These are phyloP conservation scores for Loxodonta africana DNA, from an alignment of 2,113 vertebrate species.

Conservation along the genomic window DNA sequence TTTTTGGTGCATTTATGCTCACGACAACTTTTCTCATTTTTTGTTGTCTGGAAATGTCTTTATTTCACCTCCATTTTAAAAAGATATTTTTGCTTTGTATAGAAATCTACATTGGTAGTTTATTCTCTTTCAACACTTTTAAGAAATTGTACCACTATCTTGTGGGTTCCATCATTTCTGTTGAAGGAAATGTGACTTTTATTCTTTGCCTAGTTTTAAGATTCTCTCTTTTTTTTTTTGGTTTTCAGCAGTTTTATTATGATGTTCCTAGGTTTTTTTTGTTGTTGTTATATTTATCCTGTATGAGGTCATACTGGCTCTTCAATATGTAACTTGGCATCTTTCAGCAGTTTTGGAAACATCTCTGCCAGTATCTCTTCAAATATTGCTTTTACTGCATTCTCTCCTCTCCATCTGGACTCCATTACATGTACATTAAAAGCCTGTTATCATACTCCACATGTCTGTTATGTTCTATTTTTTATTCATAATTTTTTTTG, in stretches of 20 bases:
- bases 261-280: neutral
- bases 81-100: constrained; percentile 34
- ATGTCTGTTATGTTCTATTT: neutral
- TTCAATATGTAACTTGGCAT: neutral
- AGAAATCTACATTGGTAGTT: constrained; percentile 36
- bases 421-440: neutral
- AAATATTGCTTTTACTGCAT: neutral
- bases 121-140: neutral
- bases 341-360: constrained; percentile 7
- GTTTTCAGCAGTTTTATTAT: neutral
- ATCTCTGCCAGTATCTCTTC: neutral
- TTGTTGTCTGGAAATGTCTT: constrained; percentile 49
- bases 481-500: neutral
- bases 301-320: neutral
- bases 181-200: constrained; percentile 41
- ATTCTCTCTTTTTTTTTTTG: neutral
- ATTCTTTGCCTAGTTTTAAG: neutral
- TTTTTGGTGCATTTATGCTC: neutral
- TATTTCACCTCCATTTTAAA: constrained; percentile 40
- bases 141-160: neutral
- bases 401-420: neutral
- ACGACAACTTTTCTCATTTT: neutral
- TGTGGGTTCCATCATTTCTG: neutral
- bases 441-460: neutral
- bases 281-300: neutral